Evolutionary conservation across 1,140 invertebrate genomes (phyloP), one percentile per base, ranked within the genome.

Genomic region (Bradynema listronoti): DNA sequence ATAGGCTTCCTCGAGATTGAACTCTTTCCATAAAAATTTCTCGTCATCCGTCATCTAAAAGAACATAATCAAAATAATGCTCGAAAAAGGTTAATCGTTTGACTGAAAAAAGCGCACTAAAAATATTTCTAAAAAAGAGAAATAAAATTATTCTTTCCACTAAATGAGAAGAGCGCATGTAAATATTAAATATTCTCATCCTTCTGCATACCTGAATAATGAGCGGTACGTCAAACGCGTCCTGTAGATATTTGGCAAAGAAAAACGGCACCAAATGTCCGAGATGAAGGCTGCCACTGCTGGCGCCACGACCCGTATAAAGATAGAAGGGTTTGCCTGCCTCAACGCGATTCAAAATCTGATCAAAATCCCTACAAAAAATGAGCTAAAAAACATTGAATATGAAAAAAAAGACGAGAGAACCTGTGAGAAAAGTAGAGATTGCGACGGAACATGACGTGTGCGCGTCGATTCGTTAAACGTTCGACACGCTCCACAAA

Each of bases 241-340:
- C 93, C 82, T 99, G 94, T 1, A 98, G 79, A 90, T 91, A 98
- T 86, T 91, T 91, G 6, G 89, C 90, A 79, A 97, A 89, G 66
- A 95, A 86, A 76, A 98, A 98, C 32, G 94, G 93, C 69, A 98
- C 87, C 63, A 99, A 83, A 82, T 99, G 94, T 0, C 94, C 94
- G n/a, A 98, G 79, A 81, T 98, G 94, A 85, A 99, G 88, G 36
- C 91, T 88, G 9, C 86, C 86, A 0, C 91, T 92, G 22, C 91
- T 96, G 2, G 94, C 93, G 0, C 94, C 94, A 78, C 94, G 80
- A 0, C 94, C 94, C 22, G 94, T 99, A 78, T 99, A 99, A 42
- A 99, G 79, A 77, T 89, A 99, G 80, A 99, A 98, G 24, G 89
- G 87, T 79, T 95, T 91, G 32, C 87, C 87, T 70, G 88, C 80